Conservation (phyloP, 2,113 vertebrate genomes). For the Rhabdomys dilectus region DNA sequence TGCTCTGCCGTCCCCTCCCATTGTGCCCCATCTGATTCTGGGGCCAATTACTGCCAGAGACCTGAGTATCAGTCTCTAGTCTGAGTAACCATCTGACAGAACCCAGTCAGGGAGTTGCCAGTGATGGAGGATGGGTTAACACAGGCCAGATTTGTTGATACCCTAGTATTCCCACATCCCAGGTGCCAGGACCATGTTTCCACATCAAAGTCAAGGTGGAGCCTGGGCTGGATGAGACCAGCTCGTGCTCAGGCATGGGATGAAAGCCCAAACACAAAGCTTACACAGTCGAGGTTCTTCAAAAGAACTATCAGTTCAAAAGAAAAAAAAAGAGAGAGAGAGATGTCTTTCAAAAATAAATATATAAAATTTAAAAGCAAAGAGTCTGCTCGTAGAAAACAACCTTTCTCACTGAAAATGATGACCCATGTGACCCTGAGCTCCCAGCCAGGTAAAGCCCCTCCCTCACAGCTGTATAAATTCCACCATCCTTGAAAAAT, state of each 20-base stretch:
- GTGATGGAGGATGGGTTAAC: neutral
- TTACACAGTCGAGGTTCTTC: neutral
- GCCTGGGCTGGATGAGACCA: neutral
- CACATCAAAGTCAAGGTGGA: accelerated
- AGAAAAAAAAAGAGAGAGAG: neutral
- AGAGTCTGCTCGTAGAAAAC: conserved; percentile 3
- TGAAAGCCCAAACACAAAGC: neutral
- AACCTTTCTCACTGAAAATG: neutral
- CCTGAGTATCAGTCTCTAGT: neutral
- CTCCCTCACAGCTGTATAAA: conserved; percentile 50
- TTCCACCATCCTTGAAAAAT: conserved; percentile 69
- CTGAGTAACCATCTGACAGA: neutral
- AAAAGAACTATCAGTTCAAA: neutral
- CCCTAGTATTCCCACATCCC: neutral
- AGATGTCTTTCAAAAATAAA: neutral
- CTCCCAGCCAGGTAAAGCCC: conserved; percentile 55
- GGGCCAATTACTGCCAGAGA: neutral
- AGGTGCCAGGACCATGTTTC: neutral
- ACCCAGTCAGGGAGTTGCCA: neutral
- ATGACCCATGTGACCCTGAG: neutral
- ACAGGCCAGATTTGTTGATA: neutral
- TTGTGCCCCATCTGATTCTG: neutral
- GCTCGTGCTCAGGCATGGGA: neutral
- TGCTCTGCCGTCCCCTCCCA: neutral
- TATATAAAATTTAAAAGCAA: neutral